A percentile compares a stretch with the other conserved stretches of the same genome.
Conservation (phyloP, 2,113 vertebrate species). For the Gallinago jamesoni region DNA sequence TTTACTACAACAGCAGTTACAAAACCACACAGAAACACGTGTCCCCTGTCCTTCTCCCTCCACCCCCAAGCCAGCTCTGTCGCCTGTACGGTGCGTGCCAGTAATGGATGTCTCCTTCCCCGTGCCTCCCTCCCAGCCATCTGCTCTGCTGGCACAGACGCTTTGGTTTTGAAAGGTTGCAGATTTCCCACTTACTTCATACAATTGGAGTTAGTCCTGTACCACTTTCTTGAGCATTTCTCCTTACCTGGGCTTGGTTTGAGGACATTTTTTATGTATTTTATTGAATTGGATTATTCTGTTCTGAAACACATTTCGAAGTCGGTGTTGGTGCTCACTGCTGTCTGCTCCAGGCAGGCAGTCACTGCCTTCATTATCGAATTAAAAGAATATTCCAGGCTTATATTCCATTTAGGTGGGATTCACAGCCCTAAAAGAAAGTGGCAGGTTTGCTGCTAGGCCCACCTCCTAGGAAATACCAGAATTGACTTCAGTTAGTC, state of each 20-base stretch:
- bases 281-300: background rate
- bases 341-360: background rate
- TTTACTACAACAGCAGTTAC: background rate
- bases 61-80: background rate
- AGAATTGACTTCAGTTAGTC: background rate
- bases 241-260: background rate
- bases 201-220: background rate
- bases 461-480: background rate
- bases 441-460: background rate
- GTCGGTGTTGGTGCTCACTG: background rate
- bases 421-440: background rate
- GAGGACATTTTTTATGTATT: background rate
- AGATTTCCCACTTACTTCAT: background rate
- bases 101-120: background rate
- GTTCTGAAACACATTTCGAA: background rate
- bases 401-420: background rate
- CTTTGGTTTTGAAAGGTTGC: background rate
- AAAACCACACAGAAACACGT: background rate
- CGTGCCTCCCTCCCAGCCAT: conserved; percentile 22
- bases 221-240: background rate
- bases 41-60: background rate
- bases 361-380: background rate
- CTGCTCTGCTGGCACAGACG: conserved; percentile 2
- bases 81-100: background rate
- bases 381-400: background rate